Conservation (phyloP, 2,113 vertebrate species). For the Odontesthes bonariensis region DNA sequence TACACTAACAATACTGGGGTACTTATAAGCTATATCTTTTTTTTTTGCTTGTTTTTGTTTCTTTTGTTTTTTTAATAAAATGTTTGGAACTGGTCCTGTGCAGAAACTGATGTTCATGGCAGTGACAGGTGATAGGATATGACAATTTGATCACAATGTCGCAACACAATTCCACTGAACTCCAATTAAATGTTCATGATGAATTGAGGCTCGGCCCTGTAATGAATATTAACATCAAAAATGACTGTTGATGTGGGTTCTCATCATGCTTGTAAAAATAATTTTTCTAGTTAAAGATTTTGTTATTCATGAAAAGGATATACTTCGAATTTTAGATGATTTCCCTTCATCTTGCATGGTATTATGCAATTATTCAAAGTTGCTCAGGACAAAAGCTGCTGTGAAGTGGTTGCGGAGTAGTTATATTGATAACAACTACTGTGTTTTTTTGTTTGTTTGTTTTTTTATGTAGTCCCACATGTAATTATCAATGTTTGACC, state of each 20-base stretch:
- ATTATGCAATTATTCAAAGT: background rate
- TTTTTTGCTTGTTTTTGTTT: background rate
- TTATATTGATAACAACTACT: too few species aligned
- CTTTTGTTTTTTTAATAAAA: background rate
- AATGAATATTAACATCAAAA: background rate
- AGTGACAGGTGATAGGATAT: conserved; percentile 9
- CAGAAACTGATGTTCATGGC: background rate
- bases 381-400: background rate
- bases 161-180: background rate
- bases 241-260: background rate
- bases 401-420: too few species aligned
- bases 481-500: too few species aligned
- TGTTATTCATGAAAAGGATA: background rate
- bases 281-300: background rate
- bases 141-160: background rate
- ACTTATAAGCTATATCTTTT: background rate
- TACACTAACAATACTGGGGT: background rate
- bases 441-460: too few species aligned
- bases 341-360: background rate
- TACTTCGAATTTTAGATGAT: background rate
- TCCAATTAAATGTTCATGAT: background rate
- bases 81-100: background rate
- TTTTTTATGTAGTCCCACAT: too few species aligned
- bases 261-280: background rate
- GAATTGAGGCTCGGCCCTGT: background rate